These are phyloP conservation scores for Caranx melampygus DNA, from an alignment of 2,113 vertebrate species.

Conservation along the genomic window DNA sequence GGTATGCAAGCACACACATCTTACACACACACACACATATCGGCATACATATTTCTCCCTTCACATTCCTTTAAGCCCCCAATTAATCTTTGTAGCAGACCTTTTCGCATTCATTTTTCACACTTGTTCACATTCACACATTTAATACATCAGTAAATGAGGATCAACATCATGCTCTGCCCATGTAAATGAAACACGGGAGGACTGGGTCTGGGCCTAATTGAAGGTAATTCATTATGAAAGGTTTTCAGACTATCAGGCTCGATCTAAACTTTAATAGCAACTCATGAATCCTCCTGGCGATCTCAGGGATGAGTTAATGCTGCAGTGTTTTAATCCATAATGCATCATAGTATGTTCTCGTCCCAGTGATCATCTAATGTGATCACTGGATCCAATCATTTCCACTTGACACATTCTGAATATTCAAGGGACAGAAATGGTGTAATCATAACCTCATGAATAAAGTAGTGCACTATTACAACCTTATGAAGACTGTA, in stretches of 20 bases:
- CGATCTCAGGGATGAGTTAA: constrained; percentile 14
- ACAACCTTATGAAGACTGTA: constrained; percentile 70
- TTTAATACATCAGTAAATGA: constrained; percentile 59
- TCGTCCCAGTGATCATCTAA: constrained; percentile 47
- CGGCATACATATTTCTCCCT: not conserved
- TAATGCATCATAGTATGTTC: constrained; percentile 57
- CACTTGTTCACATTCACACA: constrained; percentile 31
- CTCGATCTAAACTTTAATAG: constrained; percentile 43
- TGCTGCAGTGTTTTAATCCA: constrained; percentile 53
- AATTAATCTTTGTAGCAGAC: constrained; percentile 69
- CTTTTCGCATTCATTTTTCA: constrained; percentile 47
- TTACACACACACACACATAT: not conserved
- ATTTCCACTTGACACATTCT: constrained; percentile 69
- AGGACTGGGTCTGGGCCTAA: constrained; percentile 18
- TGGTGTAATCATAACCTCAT: constrained; percentile 74
- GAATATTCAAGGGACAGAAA: constrained; percentile 75
- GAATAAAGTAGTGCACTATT: constrained; percentile 77
- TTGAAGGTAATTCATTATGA: constrained; percentile 64
- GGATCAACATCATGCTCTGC: constrained; percentile 34
- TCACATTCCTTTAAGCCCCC: constrained; percentile 36
- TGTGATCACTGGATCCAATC: constrained; percentile 33
- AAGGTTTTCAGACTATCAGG: constrained; percentile 33
- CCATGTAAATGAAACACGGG: constrained; percentile 39
- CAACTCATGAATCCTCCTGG: constrained; percentile 41
- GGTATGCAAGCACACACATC: not conserved